phyloP scores from a whole-genome alignment of 2,113 vertebrate species.

The Pseudorhombus dupliciocellatus region DNA sequence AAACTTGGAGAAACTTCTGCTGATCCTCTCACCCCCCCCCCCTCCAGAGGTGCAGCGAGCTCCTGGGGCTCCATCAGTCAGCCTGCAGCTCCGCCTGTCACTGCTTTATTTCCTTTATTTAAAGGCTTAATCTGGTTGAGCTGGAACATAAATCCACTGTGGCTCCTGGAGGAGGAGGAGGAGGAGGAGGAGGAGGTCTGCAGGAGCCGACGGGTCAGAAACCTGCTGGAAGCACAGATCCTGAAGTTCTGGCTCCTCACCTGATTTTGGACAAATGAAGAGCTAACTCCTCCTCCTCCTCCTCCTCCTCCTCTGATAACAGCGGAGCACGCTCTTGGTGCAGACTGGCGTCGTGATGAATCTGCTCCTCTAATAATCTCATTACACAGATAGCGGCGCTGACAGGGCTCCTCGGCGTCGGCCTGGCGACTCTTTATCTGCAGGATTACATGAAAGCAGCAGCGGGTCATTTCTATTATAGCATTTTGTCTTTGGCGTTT shows the following conservation, averaged over 20 bases:
- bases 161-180: too few species aligned
- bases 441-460: neutral
- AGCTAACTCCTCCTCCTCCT: neutral
- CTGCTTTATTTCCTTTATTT: too few species aligned
- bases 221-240: too few species aligned
- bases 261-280: neutral
- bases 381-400: slow-evolving; percentile 12
- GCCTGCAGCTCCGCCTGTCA: too few species aligned
- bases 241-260: too few species aligned
- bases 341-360: slow-evolving; percentile 23
- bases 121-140: neutral
- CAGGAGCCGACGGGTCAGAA: too few species aligned
- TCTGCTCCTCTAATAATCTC: slow-evolving; percentile 16
- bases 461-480: too few species aligned
- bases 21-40: too few species aligned
- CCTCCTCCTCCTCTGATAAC: neutral
- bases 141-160: neutral
- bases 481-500: neutral
- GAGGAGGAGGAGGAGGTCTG: too few species aligned
- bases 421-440: neutral
- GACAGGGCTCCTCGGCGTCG: neutral
- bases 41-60: neutral
- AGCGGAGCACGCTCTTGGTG: neutral
- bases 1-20: neutral
- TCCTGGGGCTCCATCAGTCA: slow-evolving; percentile 16